phyloP scores from a whole-genome alignment of 2,797 vertebrate genomes.

The Clamator glandarius region DNA sequence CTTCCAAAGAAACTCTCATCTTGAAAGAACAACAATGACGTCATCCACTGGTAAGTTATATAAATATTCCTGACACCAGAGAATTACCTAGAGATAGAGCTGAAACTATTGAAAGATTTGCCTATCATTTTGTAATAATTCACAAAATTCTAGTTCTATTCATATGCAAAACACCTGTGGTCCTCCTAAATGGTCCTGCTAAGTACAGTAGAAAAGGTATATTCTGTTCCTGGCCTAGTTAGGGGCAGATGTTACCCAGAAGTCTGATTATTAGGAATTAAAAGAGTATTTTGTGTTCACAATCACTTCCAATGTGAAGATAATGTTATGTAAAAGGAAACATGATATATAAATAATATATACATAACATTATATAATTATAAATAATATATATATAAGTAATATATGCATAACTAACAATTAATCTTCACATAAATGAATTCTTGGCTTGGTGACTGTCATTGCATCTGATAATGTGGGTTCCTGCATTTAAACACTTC shows the following conservation, averaged over 20 bases:
- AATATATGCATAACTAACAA: background rate
- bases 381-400: background rate
- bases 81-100: background rate
- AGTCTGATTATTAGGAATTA: background rate
- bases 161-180: background rate
- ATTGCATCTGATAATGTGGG: background rate
- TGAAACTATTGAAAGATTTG: background rate
- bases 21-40: background rate
- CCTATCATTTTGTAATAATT: background rate
- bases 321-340: background rate
- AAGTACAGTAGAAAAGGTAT: background rate
- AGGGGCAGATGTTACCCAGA: background rate
- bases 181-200: background rate
- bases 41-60: background rate
- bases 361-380: background rate
- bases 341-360: background rate
- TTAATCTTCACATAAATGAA: background rate
- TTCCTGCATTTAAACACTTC: background rate
- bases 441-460: background rate
- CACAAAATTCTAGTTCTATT: background rate
- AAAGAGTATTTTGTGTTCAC: background rate
- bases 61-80: background rate
- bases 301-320: background rate
- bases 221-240: background rate
- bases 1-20: background rate